Evolutionary conservation across 2,888 invertebrate genomes (phyloP), one percentile per base, ranked within the genome.

Genomic region (Hedychridium roseum): DNA sequence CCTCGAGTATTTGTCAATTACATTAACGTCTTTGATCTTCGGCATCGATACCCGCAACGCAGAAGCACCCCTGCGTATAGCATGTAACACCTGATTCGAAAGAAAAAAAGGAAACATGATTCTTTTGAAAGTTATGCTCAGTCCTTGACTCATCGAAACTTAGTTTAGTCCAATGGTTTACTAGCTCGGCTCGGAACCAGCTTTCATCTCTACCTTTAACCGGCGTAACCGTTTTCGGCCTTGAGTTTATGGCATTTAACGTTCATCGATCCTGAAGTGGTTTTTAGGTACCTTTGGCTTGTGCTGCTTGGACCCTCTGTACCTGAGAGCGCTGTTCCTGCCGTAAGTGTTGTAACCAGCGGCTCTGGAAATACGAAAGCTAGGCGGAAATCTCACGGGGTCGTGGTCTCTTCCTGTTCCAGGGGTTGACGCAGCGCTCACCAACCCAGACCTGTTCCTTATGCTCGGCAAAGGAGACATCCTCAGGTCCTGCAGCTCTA

Each of bases 1-100:
- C 65, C 98, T 85, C 23, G 97, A 97, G 80, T 97, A 97, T 71
- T 97, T 97, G 82, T 98, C 98, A 73, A 98, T 97, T 63, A 97
- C 89, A 80, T 98, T 98, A 52, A 98, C 97, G 80, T 98, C 97
- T 70, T 95, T 91, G 64, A 98, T 95, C 81, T 90, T 92, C n/a
- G 95, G 95, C 85, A 95, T 88, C 21, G 93, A 91, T n/a, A 89
- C 88, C 73, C 90, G 90, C 65, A 94, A 80, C 21, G 90, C 92
- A n/a, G 89, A 88, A 2, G 94, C 94, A 35, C 94, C 91, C 66
- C 88, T 88, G 38, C 88, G 87, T 11, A 94, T 82, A 9, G 92
- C 92, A 75, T 92, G 90, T 54, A 94, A 82, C 78, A 94, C 84
- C 79, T 87, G 84, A n/a, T n/a, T n/a, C n/a, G n/a, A n/a, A n/a